phyloP scores from a whole-genome alignment of 30 jellyfish, hydroid and myxozoan species.

The Turritopsis rubra region DNA sequence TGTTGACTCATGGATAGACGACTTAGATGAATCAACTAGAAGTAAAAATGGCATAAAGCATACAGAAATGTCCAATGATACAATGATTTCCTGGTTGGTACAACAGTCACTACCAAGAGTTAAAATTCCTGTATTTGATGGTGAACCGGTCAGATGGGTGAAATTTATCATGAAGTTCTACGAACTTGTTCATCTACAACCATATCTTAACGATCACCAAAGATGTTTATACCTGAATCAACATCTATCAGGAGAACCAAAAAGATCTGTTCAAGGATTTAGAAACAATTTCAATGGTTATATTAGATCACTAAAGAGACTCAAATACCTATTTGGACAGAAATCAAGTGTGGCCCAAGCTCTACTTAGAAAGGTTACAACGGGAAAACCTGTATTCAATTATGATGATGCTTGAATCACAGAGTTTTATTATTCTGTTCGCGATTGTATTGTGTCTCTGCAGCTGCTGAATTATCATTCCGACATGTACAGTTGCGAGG shows the following conservation, averaged over 20 bases:
- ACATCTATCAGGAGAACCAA: background rate
- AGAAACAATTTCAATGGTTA: background rate
- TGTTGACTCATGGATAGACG: conserved; percentile 8
- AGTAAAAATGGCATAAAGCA: background rate
- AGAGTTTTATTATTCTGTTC: no score
- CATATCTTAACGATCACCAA: background rate
- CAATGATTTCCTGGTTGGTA: background rate
- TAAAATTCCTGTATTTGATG: background rate
- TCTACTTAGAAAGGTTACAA: no score
- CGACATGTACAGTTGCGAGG: no score
- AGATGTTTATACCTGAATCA: background rate
- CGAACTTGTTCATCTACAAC: background rate
- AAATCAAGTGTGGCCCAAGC: no score
- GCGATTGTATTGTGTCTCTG: no score
- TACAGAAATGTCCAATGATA: background rate
- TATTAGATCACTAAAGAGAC: background rate
- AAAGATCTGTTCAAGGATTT: background rate
- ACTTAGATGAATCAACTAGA: background rate
- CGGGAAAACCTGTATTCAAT: background rate
- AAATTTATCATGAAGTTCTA: background rate
- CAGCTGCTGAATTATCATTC: no score
- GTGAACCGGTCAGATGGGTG: background rate
- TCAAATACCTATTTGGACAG: background rate
- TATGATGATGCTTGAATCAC: no score
- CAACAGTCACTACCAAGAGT: background rate